phyloP scores from a whole-genome alignment of 2,888 invertebrate species.

The Drosophila ezoana region DNA sequence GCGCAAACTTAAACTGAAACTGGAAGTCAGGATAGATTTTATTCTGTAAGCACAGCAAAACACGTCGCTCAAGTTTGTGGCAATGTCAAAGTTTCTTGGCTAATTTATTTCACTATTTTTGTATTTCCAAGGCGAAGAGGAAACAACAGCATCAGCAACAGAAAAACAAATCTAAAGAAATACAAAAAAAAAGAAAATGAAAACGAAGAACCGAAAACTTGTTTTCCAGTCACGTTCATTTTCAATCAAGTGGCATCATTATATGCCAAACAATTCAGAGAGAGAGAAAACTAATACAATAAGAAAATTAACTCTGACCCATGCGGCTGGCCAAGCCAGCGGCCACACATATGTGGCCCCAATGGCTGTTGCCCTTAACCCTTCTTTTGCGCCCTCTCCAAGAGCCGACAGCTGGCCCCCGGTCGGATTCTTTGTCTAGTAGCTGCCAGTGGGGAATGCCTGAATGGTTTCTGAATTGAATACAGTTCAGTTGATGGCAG shows the following conservation, averaged over 20 bases:
- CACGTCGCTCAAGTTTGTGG: conserved; percentile 63
- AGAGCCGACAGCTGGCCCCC: conserved; percentile 35
- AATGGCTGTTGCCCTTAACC: conserved; percentile 59
- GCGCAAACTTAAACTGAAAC: conserved; percentile 1
- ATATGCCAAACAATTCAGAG: conserved; percentile 62
- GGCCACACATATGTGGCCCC: conserved; percentile 21
- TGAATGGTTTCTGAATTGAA: conserved; percentile 35
- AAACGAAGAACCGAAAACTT: conserved; percentile 68
- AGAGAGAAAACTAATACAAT: conserved; percentile 64
- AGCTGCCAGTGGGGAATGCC: conserved; percentile 19
- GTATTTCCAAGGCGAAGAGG: conserved; percentile 21
- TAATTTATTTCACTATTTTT: conserved; percentile 68
- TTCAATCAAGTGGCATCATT: conserved; percentile 84
- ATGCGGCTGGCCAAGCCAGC: conserved; percentile 19
- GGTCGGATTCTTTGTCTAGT: conserved; percentile 52
- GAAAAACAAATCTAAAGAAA: conserved; percentile 13
- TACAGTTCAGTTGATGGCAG: conserved; percentile 28
- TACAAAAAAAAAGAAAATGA: conserved; percentile 36
- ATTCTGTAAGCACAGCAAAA: conserved; percentile 57
- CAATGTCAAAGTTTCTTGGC: conserved; percentile 66
- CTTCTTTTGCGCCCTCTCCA: conserved; percentile 37
- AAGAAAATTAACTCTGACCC: conserved; percentile 71
- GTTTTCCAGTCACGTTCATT: conserved; percentile 84
- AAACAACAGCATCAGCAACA: conserved; percentile 19
- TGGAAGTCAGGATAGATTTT: conserved; percentile 5